These are phyloP conservation scores for Xenopus borealis DNA, from an alignment of 2,113 vertebrate species.

Conservation along the genomic window DNA sequence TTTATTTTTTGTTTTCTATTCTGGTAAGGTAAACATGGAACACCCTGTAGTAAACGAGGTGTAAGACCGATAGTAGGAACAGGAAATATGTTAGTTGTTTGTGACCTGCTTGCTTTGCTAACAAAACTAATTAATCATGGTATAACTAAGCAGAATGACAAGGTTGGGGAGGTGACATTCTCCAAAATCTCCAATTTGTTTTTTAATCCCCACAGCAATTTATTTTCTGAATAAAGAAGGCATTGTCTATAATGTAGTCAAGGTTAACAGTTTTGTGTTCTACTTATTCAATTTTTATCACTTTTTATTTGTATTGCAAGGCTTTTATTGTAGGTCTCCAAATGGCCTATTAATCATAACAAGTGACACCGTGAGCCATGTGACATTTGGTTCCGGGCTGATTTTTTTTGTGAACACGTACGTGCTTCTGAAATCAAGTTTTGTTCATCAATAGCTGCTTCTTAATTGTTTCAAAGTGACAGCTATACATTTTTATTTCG, in stretches of 20 bases:
- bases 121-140: slow-evolving; percentile 85
- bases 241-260: slow-evolving; percentile 71
- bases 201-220: slow-evolving; percentile 66
- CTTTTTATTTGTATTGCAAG: slow-evolving; percentile 73
- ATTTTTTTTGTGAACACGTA: slow-evolving; percentile 27
- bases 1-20: not conserved
- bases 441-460: slow-evolving; percentile 84
- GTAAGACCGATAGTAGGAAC: slow-evolving; percentile 36
- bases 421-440: slow-evolving; percentile 66
- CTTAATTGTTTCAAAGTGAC: slow-evolving; percentile 90
- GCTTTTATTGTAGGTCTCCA: slow-evolving; percentile 69
- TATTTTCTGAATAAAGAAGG: slow-evolving; percentile 66
- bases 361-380: slow-evolving; percentile 79
- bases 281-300: slow-evolving; percentile 79
- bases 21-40: slow-evolving; percentile 1
- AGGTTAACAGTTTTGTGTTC: slow-evolving; percentile 67
- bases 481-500: slow-evolving; percentile 75
- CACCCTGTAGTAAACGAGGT: slow-evolving; percentile 34
- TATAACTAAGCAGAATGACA: slow-evolving; percentile 83
- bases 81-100: slow-evolving; percentile 46
- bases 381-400: slow-evolving; percentile 72
- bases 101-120: slow-evolving; percentile 78
- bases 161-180: slow-evolving; percentile 83
- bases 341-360: slow-evolving; percentile 89
- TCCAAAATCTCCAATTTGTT: slow-evolving; percentile 70